A percentile compares a stretch with the other conserved stretches of the same genome.
Evolutionary conservation across 2,113 vertebrate genomes (phyloP).

Genomic region (human (Homo sapiens)): GRCh38 chr16:62964001-62964500

Average conservation of each 20-base stretch:
- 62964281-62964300: not conserved
- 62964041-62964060: not conserved
- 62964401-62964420: not conserved
- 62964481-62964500: not conserved
- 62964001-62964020: not conserved
- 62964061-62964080: not conserved
- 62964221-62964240: not conserved
- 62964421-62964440: not conserved
- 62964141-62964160: not conserved
- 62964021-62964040: not conserved
- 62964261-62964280: conserved; percentile 6
- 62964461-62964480: not conserved
- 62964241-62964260: not conserved
- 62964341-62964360: not conserved
- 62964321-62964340: not conserved
- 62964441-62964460: not conserved
- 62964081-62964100: not conserved
- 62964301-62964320: not conserved
- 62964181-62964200: not conserved
- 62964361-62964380: not conserved
- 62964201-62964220: not conserved
- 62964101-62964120: not conserved
- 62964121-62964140: not conserved
- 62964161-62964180: not conserved
- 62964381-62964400: not conserved